A percentile compares a stretch with the other conserved stretches of the same genome.
Evolutionary conservation across 2,797 vertebrate genomes (phyloP).

Genomic region (Halcyon badia): DNA sequence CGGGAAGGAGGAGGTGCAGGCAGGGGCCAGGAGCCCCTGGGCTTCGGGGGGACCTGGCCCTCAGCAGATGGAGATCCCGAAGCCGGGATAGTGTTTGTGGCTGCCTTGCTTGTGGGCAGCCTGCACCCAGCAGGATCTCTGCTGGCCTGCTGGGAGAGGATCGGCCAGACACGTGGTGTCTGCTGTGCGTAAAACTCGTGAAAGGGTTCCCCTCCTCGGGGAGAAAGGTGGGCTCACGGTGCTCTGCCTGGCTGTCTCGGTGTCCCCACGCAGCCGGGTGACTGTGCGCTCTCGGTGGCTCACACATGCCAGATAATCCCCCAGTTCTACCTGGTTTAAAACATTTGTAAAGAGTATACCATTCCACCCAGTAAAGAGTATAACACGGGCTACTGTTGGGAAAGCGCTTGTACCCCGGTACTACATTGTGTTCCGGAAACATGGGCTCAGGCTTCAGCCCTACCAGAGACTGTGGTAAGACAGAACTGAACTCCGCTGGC

Average conservation of each 20-base stretch:
- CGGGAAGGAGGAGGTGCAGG: not conserved
- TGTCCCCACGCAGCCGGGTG: not conserved
- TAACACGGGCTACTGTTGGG: not conserved
- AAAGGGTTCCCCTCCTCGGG: not conserved
- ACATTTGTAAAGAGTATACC: not conserved
- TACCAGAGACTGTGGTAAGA: not conserved
- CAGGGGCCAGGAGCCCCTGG: not conserved
- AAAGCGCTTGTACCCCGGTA: not conserved
- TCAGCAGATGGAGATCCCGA: accelerated
- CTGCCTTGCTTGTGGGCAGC: not conserved
- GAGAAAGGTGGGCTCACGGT: accelerated
- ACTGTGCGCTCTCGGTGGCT: not conserved
- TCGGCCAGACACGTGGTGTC: accelerated
- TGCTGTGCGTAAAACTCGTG: accelerated
- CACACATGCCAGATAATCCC: not conserved
- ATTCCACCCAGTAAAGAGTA: not conserved
- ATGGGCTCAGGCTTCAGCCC: not conserved
- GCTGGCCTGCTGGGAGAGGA: not conserved
- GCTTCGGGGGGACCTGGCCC: accelerated
- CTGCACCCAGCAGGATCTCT: not conserved
- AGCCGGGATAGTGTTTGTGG: accelerated
- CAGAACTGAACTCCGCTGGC: not conserved
- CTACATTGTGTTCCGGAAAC: not conserved
- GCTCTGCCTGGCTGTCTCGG: not conserved
- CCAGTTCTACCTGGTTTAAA: not conserved